Evolutionary conservation across 2,888 invertebrate genomes (phyloP), one percentile per base, ranked within the genome.

Genomic region (Polyommatus iphigenia): DNA sequence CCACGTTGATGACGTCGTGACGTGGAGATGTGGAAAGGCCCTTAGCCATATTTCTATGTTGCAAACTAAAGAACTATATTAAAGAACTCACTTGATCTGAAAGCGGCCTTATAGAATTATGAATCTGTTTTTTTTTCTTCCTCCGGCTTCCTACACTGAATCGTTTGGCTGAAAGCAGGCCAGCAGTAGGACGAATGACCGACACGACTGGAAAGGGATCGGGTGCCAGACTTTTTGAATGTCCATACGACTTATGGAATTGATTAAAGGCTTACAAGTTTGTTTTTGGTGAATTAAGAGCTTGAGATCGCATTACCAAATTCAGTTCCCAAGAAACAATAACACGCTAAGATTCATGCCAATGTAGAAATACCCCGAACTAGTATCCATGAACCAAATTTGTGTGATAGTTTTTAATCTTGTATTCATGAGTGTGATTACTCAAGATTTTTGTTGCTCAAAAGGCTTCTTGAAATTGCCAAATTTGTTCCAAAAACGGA

Each of bases 371-470:
- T 67, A 67, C 15, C 29, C 8, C 29, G 67, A 29, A 32, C 15
- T 29, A 67, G 29, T 67, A 29, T 15, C 29, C 67, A 32, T 32
- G 67, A 67, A 67, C 29, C 24, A 3, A 67, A 67, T 67, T 32
- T 67, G 20, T 67, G 67, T 67, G 67, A 67, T 67, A 67, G 62
- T 67, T 24, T 67, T 18, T 67, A 18, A 18, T 67, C 67, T 29
- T 29, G 29, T 29, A 29, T 67, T 67, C 24, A 67, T 29, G 29
- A 29, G 62, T 29, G 15, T 67, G 29, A 67, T 67, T 67, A 32
- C 67, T 18, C 67, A 67, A 32, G 15, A 32, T 29, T 29, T 29
- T 5, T 67, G 29, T 15, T 67, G 15, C 32, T 67, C 32, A 67
- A 67, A 29, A 32, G 67, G 24, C 24, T 13, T 24, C 24, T 32